phyloP scores from a whole-genome alignment of 2,888 invertebrate genomes.

The Eremobia ochroleuca region DNA sequence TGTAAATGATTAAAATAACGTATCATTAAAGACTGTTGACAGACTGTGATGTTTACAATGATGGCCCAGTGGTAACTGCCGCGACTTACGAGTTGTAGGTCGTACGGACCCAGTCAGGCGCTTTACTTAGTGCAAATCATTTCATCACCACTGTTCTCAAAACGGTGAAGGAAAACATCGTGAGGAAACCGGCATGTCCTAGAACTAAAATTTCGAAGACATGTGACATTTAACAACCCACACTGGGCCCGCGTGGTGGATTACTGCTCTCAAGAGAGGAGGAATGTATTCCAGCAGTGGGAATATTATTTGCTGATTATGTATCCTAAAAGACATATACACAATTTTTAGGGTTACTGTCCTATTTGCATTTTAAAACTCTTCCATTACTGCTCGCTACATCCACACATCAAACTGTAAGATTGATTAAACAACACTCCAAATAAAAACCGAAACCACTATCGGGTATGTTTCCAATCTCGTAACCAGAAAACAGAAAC shows the following conservation, averaged over 20 bases:
- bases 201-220: background rate
- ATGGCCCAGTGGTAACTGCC: background rate
- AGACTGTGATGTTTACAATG: background rate
- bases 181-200: background rate
- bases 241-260: background rate
- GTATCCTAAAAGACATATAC: background rate
- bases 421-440: background rate
- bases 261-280: background rate
- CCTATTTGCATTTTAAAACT: background rate
- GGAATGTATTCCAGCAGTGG: background rate
- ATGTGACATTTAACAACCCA: background rate
- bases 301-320: background rate
- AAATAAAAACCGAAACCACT: constrained; percentile 23
- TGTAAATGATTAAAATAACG: background rate
- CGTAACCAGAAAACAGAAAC: constrained; percentile 59
- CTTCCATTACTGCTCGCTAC: background rate
- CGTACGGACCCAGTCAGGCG: background rate
- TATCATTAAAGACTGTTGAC: background rate
- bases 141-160: background rate
- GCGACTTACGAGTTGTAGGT: background rate
- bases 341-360: too few relatives aligned
- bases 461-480: constrained; percentile 42
- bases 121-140: background rate
- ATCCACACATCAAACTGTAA: background rate
- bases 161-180: background rate